A percentile compares a stretch with the other conserved stretches of the same genome.
Conservation (phyloP, 2,113 vertebrate genomes). For the Ranitomeya variabilis region DNA sequence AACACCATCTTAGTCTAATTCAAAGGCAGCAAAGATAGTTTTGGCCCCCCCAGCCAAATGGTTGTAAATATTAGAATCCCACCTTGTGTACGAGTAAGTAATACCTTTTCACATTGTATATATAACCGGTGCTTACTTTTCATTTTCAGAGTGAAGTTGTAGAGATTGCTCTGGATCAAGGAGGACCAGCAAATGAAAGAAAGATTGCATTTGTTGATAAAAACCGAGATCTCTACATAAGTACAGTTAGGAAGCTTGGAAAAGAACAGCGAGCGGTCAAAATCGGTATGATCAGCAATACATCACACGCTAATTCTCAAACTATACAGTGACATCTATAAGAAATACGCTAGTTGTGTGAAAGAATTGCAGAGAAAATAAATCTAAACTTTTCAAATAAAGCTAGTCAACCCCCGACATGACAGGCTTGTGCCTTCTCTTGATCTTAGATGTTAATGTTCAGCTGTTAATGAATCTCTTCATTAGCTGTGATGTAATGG, state of each 20-base stretch:
- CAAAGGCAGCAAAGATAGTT: too few species aligned
- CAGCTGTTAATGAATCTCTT: too few species aligned
- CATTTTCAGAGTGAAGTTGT: conserved; percentile 85
- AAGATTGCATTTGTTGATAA: conserved; percentile 95
- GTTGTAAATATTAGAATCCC: too few species aligned
- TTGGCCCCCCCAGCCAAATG: too few species aligned
- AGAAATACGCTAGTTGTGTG: neutral
- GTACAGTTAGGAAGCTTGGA: conserved; percentile 84
- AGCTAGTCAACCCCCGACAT: neutral
- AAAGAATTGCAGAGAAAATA: neutral
- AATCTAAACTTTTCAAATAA: neutral
- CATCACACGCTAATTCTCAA: neutral
- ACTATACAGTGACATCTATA: neutral
- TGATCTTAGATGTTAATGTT: neutral
- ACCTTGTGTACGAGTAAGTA: neutral
- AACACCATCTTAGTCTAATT: too few species aligned
- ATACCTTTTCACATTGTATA: neutral
- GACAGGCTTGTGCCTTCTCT: neutral
- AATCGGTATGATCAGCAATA: conserved; percentile 79
- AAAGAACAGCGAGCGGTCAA: conserved; percentile 88
- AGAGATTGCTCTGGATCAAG: conserved; percentile 91
- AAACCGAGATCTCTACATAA: conserved; percentile 92
- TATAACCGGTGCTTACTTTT: conserved; percentile 12
- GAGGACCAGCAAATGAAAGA: conserved; percentile 84
- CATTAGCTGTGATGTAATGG: too few species aligned